A percentile compares a stretch with the other conserved stretches of the same genome.
Conservation (phyloP, 1,140 invertebrate genomes). For the Galleria mellonella region DNA sequence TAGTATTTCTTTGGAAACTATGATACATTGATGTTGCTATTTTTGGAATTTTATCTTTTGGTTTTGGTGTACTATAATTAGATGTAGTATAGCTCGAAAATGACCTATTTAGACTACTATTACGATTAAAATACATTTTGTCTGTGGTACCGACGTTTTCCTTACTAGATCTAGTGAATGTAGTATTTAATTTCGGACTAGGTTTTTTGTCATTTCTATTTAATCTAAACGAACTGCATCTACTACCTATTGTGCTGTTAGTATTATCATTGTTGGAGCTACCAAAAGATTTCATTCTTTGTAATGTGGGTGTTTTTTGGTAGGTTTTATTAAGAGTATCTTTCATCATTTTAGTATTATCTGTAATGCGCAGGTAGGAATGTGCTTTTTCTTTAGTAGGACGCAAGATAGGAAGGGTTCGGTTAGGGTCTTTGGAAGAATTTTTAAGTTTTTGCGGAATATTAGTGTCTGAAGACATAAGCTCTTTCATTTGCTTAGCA, state of each 20-base stretch:
- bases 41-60: conserved; percentile 67
- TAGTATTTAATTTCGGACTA: conserved; percentile 60
- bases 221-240: conserved; percentile 63
- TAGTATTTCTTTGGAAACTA: conserved; percentile 57
- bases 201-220: conserved; percentile 62
- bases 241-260: conserved; percentile 48
- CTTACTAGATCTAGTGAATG: conserved; percentile 67
- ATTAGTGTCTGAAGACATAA: conserved; percentile 70
- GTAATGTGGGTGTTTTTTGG: conserved; percentile 63
- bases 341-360: conserved; percentile 66
- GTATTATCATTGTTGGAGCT: conserved; percentile 60
- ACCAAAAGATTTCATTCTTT: conserved; percentile 71
- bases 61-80: conserved; percentile 58
- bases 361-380: conserved; percentile 26
- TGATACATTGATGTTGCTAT: conserved; percentile 65
- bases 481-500: conserved; percentile 71
- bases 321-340: conserved; percentile 67
- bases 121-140: conserved; percentile 52
- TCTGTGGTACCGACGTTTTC: conserved; percentile 57
- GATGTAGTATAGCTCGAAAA: conserved; percentile 62
- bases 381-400: conserved; percentile 44
- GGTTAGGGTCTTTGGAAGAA: conserved; percentile 51
- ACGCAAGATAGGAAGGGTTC: conserved; percentile 56
- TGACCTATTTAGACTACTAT: conserved; percentile 53
- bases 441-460: conserved; percentile 58